Conservation (phyloP, 2,888 invertebrate species). For the Amiota mariae region DNA sequence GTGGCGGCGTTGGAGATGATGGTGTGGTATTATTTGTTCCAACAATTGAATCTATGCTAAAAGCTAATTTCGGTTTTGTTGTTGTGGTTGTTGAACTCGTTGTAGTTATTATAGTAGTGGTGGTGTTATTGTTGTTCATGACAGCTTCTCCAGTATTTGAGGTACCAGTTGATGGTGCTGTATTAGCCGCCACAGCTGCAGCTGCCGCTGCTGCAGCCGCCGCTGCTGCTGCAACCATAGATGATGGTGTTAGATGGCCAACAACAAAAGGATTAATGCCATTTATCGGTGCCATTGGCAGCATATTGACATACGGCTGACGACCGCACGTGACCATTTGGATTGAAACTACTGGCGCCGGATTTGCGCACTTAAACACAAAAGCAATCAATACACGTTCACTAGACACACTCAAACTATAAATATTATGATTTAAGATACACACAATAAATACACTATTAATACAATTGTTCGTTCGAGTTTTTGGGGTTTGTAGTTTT, state of each 20-base stretch:
- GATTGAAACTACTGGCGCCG: constrained; percentile 41
- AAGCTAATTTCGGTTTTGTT: constrained; percentile 93
- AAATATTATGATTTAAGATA: not conserved
- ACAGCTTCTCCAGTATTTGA: not conserved
- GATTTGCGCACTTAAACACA: constrained; percentile 20
- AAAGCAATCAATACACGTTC: not conserved
- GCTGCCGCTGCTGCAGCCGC: constrained; percentile 51
- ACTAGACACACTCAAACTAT: not conserved
- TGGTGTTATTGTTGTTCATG: not conserved
- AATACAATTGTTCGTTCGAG: no score
- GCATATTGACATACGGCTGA: constrained; percentile 78
- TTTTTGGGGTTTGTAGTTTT: not conserved
- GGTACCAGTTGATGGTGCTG: constrained; percentile 5
- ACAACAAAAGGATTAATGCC: constrained; percentile 66
- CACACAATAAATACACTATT: constrained; percentile 3
- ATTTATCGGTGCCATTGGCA: constrained; percentile 88
- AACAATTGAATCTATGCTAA: constrained; percentile 95
- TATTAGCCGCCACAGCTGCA: constrained; percentile 36
- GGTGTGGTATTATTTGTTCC: constrained; percentile 74
- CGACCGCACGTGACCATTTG: constrained; percentile 74
- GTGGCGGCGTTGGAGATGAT: not conserved
- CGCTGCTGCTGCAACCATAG: constrained; percentile 52
- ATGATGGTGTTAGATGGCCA: constrained; percentile 45
- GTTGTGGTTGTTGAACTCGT: constrained; percentile 41
- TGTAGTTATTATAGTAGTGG: not conserved